These are phyloP conservation scores for Emydocephalus ijimae DNA, from an alignment of 2,113 vertebrate genomes.

Conservation along the genomic window DNA sequence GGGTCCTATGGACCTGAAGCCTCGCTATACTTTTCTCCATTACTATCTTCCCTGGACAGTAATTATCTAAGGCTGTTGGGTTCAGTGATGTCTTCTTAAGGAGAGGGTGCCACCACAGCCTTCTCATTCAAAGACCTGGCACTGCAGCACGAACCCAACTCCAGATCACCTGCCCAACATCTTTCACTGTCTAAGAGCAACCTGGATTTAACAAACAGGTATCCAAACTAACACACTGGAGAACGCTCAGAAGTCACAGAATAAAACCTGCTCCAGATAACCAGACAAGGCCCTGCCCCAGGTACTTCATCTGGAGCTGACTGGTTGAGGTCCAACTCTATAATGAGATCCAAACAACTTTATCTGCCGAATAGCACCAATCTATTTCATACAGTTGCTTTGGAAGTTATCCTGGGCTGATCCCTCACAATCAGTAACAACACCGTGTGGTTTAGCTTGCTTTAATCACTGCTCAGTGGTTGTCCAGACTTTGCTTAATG, in stretches of 20 bases:
- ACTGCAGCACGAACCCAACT: background rate
- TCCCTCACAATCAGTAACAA: background rate
- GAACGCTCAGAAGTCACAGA: background rate
- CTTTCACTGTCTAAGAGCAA: background rate
- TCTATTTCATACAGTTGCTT: background rate
- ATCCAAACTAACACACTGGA: background rate
- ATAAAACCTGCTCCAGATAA: background rate
- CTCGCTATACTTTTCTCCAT: background rate
- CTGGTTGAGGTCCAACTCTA: background rate
- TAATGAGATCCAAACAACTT: background rate
- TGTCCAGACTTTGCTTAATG: background rate
- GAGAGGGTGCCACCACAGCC: background rate
- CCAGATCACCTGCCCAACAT: background rate
- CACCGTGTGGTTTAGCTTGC: rapidly evolving
- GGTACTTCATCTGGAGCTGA: background rate
- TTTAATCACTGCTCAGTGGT: background rate
- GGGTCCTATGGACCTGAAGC: background rate
- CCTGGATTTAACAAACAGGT: background rate
- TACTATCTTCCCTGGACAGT: background rate
- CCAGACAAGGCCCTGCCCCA: background rate
- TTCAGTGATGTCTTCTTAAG: background rate
- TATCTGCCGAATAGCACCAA: background rate
- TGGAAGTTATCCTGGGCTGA: background rate
- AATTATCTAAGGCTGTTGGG: background rate
- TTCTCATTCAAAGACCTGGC: background rate